phyloP scores from a whole-genome alignment of 2,888 invertebrate genomes.

The Diploptera punctata region DNA sequence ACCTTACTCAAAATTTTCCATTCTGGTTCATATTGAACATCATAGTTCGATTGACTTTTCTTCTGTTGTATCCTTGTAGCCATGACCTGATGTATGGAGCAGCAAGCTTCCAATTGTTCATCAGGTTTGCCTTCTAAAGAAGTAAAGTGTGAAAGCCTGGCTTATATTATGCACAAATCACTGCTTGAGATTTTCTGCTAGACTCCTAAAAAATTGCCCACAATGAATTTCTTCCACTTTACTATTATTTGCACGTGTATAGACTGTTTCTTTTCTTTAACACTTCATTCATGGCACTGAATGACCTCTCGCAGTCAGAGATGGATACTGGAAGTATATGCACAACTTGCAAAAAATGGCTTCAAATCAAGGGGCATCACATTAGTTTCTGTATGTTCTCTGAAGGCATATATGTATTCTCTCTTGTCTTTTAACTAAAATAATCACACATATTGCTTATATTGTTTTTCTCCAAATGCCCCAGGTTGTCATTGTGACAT shows the following conservation, averaged over 20 bases:
- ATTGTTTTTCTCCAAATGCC: too few species aligned
- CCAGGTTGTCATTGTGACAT: too few species aligned
- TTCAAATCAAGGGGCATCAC: not conserved
- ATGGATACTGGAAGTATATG: conserved; percentile 1
- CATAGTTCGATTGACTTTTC: not conserved
- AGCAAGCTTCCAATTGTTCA: not conserved
- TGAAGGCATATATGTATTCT: conserved; percentile 5
- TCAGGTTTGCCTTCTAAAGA: conserved; percentile 3
- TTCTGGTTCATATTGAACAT: not conserved
- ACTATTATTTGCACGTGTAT: too few species aligned
- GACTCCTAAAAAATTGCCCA: not conserved
- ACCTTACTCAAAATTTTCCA: not conserved
- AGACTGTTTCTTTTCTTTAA: not conserved
- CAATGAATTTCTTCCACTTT: not conserved
- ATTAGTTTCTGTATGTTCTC: not conserved
- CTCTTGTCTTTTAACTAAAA: not conserved
- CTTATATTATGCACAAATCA: not conserved
- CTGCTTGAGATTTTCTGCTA: not conserved
- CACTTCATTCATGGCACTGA: conserved; percentile 3
- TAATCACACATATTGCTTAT: not conserved
- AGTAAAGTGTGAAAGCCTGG: not conserved
- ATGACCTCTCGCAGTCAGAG: conserved; percentile 5
- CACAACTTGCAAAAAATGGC: not conserved
- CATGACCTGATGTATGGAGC: not conserved
- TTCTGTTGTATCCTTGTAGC: not conserved